Evolutionary conservation across 2,888 invertebrate species (phyloP), one percentile per base, ranked within the genome.

Genomic region (Zaprionus bogoriensis): DNA sequence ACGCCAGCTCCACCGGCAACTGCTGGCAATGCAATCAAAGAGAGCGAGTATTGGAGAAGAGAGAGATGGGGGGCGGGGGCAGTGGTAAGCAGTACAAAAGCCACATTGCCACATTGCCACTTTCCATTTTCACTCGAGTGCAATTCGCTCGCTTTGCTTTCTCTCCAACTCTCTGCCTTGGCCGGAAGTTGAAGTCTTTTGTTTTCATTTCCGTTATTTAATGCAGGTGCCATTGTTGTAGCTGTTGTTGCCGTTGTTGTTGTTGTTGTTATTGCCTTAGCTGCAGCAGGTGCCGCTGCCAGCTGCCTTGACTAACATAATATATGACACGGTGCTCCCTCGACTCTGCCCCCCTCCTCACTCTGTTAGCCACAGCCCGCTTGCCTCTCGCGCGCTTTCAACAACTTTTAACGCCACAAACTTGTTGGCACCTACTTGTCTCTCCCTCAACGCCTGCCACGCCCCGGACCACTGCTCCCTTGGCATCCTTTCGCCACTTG

Each of bases 141-240:
- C 72, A 67, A 71, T 81, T 66, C 62, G 65, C 65, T 61, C 59
- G 58, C 61, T 64, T 55, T 65, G 36, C 39, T 59, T 55, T 46
- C 36, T 41, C 53, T 38, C 42, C 5, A 39, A 27, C 58, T 20
- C 41, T 50, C 48, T 53, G 42, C 53, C 46, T 55, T 42, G 47
- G 28, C 70, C 87, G 87, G 87, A 86, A 81, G 77, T 87, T 72
- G 71, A 84, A 77, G 81, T 79, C 86, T 79, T 86, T 87, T 86
- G 87, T 87, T 86, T 86, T 81, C 79, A 86, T 86, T 86, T 87
- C 87, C 86, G 84, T 86, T 86, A 77, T 86, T 86, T 83, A 87
- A 87, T 86, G 81, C 84, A 81, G 77, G 78, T 74, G 68, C 59
- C 83, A 60, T 66, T 71, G 67, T 60, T 70, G 61, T 55, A 67